These are phyloP conservation scores for Cromileptes altivelis DNA, from an alignment of 2,113 vertebrate species.

Conservation along the genomic window DNA sequence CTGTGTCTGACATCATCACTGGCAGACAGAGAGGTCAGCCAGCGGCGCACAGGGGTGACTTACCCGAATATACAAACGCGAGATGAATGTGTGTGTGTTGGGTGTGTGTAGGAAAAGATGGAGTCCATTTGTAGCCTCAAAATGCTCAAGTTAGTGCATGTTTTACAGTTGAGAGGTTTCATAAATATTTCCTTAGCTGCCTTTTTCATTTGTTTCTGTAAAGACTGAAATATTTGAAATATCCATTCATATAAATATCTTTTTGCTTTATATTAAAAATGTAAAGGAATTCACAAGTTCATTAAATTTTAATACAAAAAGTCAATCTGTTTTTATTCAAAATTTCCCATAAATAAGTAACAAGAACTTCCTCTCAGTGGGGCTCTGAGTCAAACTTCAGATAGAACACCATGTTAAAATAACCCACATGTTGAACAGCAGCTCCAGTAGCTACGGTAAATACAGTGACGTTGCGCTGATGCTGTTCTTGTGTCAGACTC, in stretches of 20 bases:
- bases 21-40: constrained; percentile 50
- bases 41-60: background rate
- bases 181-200: background rate
- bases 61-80: constrained; percentile 20
- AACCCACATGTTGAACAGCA: constrained; percentile 1
- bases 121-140: background rate
- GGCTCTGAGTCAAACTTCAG: background rate
- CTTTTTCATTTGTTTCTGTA: background rate
- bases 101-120: background rate
- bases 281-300: background rate
- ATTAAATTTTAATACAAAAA: background rate
- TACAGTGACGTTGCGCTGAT: constrained; percentile 48
- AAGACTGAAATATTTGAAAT: background rate
- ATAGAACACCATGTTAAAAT: background rate
- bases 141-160: background rate
- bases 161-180: background rate
- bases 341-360: background rate
- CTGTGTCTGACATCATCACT: constrained; percentile 65
- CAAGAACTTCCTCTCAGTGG: background rate
- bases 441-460: background rate
- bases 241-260: background rate
- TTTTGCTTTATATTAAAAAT: background rate
- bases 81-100: constrained; percentile 15
- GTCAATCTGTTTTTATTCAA: background rate
- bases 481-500: constrained; percentile 25